Evolutionary conservation across 2,797 vertebrate species (phyloP).

Genomic region (Cottoperca gobio): DNA sequence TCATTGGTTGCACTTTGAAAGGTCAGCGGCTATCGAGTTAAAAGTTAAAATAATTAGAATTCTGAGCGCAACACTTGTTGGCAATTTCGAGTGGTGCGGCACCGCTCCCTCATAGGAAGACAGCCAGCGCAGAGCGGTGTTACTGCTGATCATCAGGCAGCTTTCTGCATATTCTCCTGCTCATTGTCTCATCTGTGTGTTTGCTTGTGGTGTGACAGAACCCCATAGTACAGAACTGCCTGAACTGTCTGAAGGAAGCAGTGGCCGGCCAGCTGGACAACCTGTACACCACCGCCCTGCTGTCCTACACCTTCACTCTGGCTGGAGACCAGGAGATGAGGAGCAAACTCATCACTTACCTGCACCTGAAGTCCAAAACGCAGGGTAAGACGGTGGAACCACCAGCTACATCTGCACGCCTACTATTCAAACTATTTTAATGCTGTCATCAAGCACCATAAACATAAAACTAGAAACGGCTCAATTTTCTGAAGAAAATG

Average conservation of each 20-base stretch:
- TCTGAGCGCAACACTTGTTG: too few species aligned
- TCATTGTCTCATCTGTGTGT: background rate
- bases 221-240: conserved; percentile 61
- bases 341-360: conserved; percentile 64
- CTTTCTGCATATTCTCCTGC: background rate
- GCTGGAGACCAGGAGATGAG: conserved; percentile 74
- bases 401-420: background rate
- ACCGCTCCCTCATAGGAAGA: too few species aligned
- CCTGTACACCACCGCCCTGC: conserved; percentile 81
- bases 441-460: background rate
- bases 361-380: conserved; percentile 66
- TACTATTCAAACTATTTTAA: background rate
- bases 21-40: too few species aligned
- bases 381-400: conserved; percentile 46
- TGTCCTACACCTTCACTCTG: conserved; percentile 86
- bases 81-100: too few species aligned
- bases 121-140: too few species aligned
- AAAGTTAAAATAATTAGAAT: too few species aligned
- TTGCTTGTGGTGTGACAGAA: conserved; percentile 60
- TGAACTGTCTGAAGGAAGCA: conserved; percentile 76
- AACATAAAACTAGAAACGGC: background rate
- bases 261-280: conserved; percentile 52
- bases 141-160: too few species aligned
- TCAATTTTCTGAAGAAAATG: too few species aligned
- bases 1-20: too few species aligned